These are phyloP conservation scores for Melanerpes formicivorus DNA, from an alignment of 2,113 vertebrate species.

Conservation along the genomic window DNA sequence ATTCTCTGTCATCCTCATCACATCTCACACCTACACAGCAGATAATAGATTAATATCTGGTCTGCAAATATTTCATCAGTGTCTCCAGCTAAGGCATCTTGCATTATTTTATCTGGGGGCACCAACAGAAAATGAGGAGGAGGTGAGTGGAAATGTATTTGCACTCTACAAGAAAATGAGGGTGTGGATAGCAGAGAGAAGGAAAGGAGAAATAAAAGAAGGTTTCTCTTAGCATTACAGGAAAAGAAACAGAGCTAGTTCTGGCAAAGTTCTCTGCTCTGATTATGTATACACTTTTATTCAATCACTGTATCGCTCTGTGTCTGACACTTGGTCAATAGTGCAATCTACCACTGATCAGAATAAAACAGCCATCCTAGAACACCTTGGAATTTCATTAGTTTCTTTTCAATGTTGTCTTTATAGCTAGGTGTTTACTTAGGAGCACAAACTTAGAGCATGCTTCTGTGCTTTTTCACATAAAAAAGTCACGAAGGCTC, in stretches of 20 bases:
- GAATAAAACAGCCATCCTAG: constrained; percentile 86
- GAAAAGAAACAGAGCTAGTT: constrained; percentile 71
- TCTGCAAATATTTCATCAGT: constrained; percentile 82
- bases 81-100: constrained; percentile 70
- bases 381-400: constrained; percentile 92
- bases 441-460: constrained; percentile 80
- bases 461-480: constrained; percentile 54
- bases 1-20: constrained; percentile 83
- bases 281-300: constrained; percentile 92
- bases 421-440: constrained; percentile 83
- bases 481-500: constrained; percentile 42
- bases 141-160: constrained; percentile 54
- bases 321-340: constrained; percentile 96
- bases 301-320: constrained; percentile 85
- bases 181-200: not conserved
- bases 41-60: constrained; percentile 84
- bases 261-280: constrained; percentile 84
- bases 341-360: constrained; percentile 92
- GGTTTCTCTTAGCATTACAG: constrained; percentile 77
- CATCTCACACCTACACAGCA: constrained; percentile 79
- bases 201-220: constrained; percentile 45
- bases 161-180: not conserved
- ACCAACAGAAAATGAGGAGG: constrained; percentile 31
- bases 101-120: constrained; percentile 75
- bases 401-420: constrained; percentile 81